These are phyloP conservation scores for Serrognathus titanus DNA, from an alignment of 2,888 invertebrate genomes.

Conservation along the genomic window DNA sequence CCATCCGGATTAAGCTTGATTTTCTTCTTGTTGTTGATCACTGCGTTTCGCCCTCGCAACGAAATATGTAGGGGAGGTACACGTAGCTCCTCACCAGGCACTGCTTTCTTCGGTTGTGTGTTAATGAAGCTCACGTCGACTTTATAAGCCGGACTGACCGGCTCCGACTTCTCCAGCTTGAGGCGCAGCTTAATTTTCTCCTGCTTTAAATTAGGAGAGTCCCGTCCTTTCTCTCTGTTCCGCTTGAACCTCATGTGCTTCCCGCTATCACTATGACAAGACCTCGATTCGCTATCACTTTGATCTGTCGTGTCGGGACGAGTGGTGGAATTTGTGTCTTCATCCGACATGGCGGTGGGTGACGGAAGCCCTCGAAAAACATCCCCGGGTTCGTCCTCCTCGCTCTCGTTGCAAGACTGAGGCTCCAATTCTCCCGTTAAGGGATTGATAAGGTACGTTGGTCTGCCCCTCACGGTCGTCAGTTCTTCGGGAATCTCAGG, in stretches of 20 bases:
- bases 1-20: constrained; percentile 45
- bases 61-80: constrained; percentile 89
- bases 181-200: constrained; percentile 81
- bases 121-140: constrained; percentile 74
- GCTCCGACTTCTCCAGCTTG: constrained; percentile 80
- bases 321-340: constrained; percentile 57
- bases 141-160: constrained; percentile 74
- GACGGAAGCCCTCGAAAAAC: constrained; percentile 46
- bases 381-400: constrained; percentile 45
- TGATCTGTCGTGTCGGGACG: constrained; percentile 48
- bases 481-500: constrained; percentile 54
- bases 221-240: constrained; percentile 36
- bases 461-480: constrained; percentile 36
- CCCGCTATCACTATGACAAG: constrained; percentile 40
- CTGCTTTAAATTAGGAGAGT: constrained; percentile 47
- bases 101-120: constrained; percentile 51
- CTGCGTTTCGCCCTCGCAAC: constrained; percentile 77
- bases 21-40: constrained; percentile 73
- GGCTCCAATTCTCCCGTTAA: constrained; percentile 83
- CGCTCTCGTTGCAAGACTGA: constrained; percentile 65
- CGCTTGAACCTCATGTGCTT: constrained; percentile 33
- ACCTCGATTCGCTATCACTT: constrained; percentile 45
- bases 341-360: constrained; percentile 52
- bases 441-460: constrained; percentile 81
- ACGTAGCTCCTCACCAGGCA: constrained; percentile 63